Conservation (phyloP, 2,888 invertebrate species). For the Copidosoma aretas region DNA sequence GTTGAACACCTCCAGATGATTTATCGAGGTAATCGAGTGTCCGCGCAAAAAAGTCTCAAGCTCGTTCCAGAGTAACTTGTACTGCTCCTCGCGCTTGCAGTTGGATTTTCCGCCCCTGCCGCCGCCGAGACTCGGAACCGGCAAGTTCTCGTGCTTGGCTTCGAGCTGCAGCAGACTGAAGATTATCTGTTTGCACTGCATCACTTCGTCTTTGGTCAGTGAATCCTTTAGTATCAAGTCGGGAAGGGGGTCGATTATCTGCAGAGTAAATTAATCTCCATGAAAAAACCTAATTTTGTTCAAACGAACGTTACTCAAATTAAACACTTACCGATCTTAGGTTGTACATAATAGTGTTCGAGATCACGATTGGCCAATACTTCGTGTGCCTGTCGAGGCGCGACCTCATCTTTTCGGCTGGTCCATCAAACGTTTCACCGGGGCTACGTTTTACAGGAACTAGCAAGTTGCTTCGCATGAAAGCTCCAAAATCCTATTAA, state of each 20-base stretch:
- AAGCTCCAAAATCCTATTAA: slow-evolving; percentile 83
- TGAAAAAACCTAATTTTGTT: not conserved
- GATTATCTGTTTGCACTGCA: slow-evolving; percentile 85
- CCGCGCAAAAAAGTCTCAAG: slow-evolving; percentile 82
- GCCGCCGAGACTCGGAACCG: slow-evolving; percentile 72
- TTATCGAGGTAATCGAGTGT: slow-evolving; percentile 69
- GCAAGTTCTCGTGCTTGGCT: slow-evolving; percentile 81
- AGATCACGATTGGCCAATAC: slow-evolving; percentile 89
- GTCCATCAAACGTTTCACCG: slow-evolving; percentile 62
- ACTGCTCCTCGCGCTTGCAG: slow-evolving; percentile 80
- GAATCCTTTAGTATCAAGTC: slow-evolving; percentile 81
- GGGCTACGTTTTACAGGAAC: slow-evolving; percentile 70
- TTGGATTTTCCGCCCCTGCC: slow-evolving; percentile 68
- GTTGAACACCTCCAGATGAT: slow-evolving; percentile 79
- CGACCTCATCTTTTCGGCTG: slow-evolving; percentile 71
- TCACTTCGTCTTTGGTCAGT: slow-evolving; percentile 83
- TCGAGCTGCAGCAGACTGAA: slow-evolving; percentile 82
- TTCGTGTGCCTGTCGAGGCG: slow-evolving; percentile 80
- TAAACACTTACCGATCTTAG: slow-evolving; percentile 70
- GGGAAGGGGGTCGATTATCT: slow-evolving; percentile 84
- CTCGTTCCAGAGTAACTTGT: slow-evolving; percentile 89
- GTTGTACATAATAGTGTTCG: slow-evolving; percentile 87
- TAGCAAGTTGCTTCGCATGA: slow-evolving; percentile 85
- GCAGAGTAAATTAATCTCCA: not conserved
- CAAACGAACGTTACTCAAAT: not conserved